phyloP scores from a whole-genome alignment of 2,888 invertebrate species.

The Hyles lineata region DNA sequence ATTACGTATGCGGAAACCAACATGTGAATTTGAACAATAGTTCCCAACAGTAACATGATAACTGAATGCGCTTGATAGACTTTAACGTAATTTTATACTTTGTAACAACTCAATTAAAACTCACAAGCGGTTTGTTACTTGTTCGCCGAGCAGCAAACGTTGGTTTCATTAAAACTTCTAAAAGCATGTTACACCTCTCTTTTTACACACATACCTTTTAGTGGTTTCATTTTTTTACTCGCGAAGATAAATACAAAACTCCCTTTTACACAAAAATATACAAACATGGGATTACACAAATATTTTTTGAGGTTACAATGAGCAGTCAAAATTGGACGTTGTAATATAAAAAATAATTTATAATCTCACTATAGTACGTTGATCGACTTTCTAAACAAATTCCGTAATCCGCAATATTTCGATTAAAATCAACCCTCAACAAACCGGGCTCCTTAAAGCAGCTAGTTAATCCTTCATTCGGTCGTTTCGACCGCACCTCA shows the following conservation, averaged over 20 bases:
- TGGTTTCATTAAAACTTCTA: conserved; percentile 30
- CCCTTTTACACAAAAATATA: background rate
- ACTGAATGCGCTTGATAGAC: conserved; percentile 3
- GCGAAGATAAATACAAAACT: background rate
- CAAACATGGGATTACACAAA: background rate
- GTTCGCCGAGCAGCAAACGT: conserved; percentile 19
- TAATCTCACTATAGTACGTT: too few relatives aligned
- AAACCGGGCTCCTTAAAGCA: background rate
- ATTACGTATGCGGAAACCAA: background rate
- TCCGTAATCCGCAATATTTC: background rate
- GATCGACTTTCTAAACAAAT: too few relatives aligned
- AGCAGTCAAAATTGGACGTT: too few relatives aligned
- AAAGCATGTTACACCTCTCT: conserved; percentile 2
- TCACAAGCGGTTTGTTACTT: conserved; percentile 22
- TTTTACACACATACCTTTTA: conserved; percentile 5
- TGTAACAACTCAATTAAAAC: conserved; percentile 32
- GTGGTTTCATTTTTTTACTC: background rate
- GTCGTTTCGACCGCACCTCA: conserved; percentile 5
- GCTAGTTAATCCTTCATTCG: conserved; percentile 22
- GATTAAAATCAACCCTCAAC: conserved; percentile 4
- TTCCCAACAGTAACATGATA: background rate
- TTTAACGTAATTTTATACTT: conserved; percentile 20
- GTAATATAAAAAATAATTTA: too few relatives aligned
- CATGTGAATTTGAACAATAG: background rate
- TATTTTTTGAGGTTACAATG: too few relatives aligned